Evolutionary conservation across 2,888 invertebrate species (phyloP).

Genomic region (Drosophila merina): DNA sequence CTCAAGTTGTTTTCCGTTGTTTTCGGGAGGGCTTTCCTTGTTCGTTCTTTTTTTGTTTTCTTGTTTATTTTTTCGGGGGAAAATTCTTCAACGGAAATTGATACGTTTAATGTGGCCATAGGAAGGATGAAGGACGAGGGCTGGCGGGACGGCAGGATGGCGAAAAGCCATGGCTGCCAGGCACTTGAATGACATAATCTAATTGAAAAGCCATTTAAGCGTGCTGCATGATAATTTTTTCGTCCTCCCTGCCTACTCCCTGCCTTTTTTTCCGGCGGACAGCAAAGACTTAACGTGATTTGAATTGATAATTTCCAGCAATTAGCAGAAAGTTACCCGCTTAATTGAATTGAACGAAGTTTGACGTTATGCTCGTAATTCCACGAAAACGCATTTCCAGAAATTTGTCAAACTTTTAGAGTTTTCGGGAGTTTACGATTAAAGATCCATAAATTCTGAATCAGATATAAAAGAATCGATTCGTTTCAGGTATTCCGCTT

Average conservation of each 20-base stretch:
- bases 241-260: background rate
- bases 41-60: constrained; percentile 21
- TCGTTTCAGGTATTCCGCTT: background rate
- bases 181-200: constrained; percentile 76
- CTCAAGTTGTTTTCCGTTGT: constrained; percentile 70
- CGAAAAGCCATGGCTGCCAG: constrained; percentile 14
- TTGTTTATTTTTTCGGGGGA: constrained; percentile 9
- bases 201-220: constrained; percentile 79
- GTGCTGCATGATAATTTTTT: constrained; percentile 77
- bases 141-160: background rate
- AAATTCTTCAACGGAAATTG: constrained; percentile 76
- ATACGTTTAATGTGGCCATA: constrained; percentile 61
- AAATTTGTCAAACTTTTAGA: background rate
- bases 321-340: constrained; percentile 52
- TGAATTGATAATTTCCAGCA: constrained; percentile 77
- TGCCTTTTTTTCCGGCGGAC: background rate
- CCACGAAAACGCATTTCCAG: background rate
- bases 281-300: constrained; percentile 63
- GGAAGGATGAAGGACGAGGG: background rate
- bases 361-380: constrained; percentile 35
- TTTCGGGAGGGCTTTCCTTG: constrained; percentile 44
- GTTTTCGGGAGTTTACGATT: background rate
- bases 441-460: background rate
- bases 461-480: no score
- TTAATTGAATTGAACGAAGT: constrained; percentile 73